Base-by-base conservation (phyloP, 1,140 invertebrate species). In the Trypoxylus dichotomus region DNA sequence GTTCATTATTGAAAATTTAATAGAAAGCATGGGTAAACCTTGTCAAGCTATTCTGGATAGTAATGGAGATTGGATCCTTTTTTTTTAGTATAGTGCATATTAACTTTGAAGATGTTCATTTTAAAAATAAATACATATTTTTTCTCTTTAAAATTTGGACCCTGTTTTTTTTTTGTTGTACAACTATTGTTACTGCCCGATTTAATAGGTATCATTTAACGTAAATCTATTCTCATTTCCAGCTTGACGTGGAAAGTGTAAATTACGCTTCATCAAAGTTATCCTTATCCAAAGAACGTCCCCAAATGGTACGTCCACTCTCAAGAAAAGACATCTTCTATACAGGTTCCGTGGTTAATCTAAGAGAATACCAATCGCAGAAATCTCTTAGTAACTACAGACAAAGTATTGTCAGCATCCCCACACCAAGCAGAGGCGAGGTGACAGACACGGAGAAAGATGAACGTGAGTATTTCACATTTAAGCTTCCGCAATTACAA, bases 301-400 rank as follows among this genome's bases (percentile, higher is more conserved):
- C 90, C 5, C 86, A 91, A 78, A 94, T 97, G 87, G 93, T 97
- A 19, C 91, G 97, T 19, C 98, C 98, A 1, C 87, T 99, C 85
- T 98, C 97, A 6, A 90, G 97, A 60, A 98, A 98, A 87, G 98
- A 99, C 87, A 98, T 99, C 80, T 99, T 99, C 88, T 99, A 99
- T 88, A 96, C 97, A 13, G 97, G 98, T 27, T 97, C 95, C 29
- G 93, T 98, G 7, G 89, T 94, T 32, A 95, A 98, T 87, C 89
- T 98, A 74, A 95, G 95, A 0, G 94, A 98, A 87, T 98, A 94
- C 86, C 95, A 97, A 84, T 95, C 94, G 76, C 96, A 97, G 85
- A 96, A 96, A 81, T 96, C 96, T 8, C 88, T 98, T n/a, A 91
- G 93, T 41, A 94, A 93, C 79, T 96, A 96, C 84, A 89, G 95